Percentiles rank a stretch among this genome's conserved stretches.
Conservation (phyloP, 2,797 vertebrate genomes). For the Phrynocephalus forsythii region DNA sequence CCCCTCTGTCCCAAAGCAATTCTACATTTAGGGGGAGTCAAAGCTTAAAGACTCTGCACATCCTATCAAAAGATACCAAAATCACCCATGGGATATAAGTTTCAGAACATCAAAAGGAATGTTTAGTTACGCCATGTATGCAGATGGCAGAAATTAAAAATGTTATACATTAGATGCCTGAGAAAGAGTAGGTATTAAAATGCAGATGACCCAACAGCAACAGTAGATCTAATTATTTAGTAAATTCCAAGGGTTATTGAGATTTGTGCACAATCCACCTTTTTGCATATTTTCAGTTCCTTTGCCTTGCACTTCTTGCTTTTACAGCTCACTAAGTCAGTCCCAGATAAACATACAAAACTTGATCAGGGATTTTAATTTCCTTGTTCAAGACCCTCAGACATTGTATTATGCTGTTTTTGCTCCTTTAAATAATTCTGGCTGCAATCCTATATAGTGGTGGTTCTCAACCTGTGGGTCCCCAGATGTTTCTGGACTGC, state of each 20-base stretch:
- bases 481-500: too few species aligned
- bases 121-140: neutral
- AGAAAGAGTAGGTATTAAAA: neutral
- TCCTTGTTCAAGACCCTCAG: neutral
- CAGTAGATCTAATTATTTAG: neutral
- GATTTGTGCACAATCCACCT: neutral
- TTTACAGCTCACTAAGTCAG: neutral
- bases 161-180: neutral
- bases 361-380: neutral
- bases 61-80: neutral
- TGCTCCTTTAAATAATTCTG: neutral
- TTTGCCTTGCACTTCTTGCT: neutral
- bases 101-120: too few species aligned
- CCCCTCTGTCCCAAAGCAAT: neutral
- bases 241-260: neutral
- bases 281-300: neutral
- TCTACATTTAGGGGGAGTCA: too few species aligned
- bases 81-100: too few species aligned
- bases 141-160: neutral
- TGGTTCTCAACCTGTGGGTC: too few species aligned
- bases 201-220: neutral
- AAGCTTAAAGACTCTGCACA: neutral
- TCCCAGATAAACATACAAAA: neutral
- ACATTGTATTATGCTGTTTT: neutral
- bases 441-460: neutral